Evolutionary conservation across 2,888 invertebrate genomes (phyloP), one percentile per base, ranked within the genome.

Genomic region (Charanyca ferruginea): DNA sequence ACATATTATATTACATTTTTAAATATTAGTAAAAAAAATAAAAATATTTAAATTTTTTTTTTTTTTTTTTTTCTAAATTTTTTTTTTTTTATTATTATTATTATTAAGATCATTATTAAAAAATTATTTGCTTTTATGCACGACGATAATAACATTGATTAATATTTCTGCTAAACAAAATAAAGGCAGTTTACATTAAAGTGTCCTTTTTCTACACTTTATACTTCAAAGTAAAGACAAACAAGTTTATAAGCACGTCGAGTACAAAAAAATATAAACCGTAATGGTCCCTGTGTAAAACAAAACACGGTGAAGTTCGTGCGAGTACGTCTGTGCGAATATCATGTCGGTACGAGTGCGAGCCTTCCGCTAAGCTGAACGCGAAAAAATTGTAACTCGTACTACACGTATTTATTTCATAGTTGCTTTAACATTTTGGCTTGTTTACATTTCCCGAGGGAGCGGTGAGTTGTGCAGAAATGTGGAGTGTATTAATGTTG

Each of bases 401-500:
- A 60, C 32, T 42, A 62, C 58, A 54, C 57, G 57, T 54, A 59
- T 75, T 64, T 64, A 76, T 76, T 76, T 71, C 61, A 71, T 51
- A 62, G 53, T 48, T 58, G 60, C 28, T 58, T 61, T 65, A 66
- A 65, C 61, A 66, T 76, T 59, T 59, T 18, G 59, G 58, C 71
- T 74, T 71, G 61, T 76, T 66, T 58, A 71, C 54, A 59, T 55
- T 60, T 66, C 42, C 49, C n/a, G 25, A 32, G 58, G 32, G 73
- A 38, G 38, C 38, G 25, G 11, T 0, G 35, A 48, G 47, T 61
- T 60, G 41, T 47, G 42, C 42, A 41, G 47, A 60, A 58, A 63
- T 63, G 58, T 68, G 8, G 3, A 45, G 53, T 68, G 48, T 38
- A 44, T 45, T 55, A 48, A 48, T 62, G 25, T 45, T 49, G 52